Evolutionary conservation across 2,113 vertebrate species (phyloP), one percentile per base, ranked within the genome.

Genomic region (Esox niger): DNA sequence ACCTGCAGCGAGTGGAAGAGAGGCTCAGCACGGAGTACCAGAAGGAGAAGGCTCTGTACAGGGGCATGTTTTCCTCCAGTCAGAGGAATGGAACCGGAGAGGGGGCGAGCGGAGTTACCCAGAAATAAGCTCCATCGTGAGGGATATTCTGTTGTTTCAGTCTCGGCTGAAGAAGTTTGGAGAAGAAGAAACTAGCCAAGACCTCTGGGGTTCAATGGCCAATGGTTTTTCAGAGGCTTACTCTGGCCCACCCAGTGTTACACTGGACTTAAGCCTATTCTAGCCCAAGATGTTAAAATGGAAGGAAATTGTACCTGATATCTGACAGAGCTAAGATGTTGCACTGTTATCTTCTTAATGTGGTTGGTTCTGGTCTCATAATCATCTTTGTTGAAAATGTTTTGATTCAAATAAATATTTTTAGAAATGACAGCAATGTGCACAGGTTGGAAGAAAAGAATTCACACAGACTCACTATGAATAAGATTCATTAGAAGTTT

Each of bases 11-110:
- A 68, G 92, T 91, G 2, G 91, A 96, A 49, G 88, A 92, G 15
- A 91, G 90, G 73, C 90, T 95, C 55, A 92, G 69, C 58, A 86
- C 69, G 52, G 94, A 93, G 77, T 89, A 91, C 9, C 89, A 87
- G 69, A 92, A 88, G 66, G 94, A 96, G 79, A 94, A 91, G 72
- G 92, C 92, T 43, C 87, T 94, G 72, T 96, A 95, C 73, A 82
- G 88, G 78, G 91, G 91, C 80, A 96, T 96, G 95, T 96, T 96
- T 73, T 80, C 81, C 66, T 80, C 81, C 67, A 73, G 84, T 62
- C 67, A 79, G 52, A 2, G 15, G 74, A 65, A 13, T 25, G 56
- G 56, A 21, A 20, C 31, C 32, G 74, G 66, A 62, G 72, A 70
- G 23, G 57, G 63, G 67, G 27, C 52, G 20, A 27, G 17, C 29